A percentile compares a stretch with the other conserved stretches of the same genome.
Conservation (phyloP, 2,113 vertebrate genomes). For the Abramis brama region DNA sequence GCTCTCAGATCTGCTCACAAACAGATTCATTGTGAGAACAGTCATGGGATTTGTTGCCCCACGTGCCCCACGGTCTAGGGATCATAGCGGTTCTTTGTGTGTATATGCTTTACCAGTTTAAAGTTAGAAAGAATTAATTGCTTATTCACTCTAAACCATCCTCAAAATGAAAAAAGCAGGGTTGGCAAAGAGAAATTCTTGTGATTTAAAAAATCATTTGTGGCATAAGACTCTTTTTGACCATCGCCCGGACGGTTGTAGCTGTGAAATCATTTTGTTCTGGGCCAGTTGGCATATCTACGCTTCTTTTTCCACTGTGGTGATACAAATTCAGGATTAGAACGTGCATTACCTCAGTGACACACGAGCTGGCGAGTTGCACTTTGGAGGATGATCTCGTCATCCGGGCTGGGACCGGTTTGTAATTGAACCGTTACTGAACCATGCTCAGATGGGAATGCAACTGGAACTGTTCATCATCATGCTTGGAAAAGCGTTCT, state of each 20-base stretch:
- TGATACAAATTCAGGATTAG: background rate
- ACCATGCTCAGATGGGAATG: too few relatives aligned
- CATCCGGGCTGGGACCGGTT: background rate
- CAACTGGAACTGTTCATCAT: too few relatives aligned
- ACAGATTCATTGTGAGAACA: background rate
- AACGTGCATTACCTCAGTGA: background rate
- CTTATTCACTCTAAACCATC: background rate
- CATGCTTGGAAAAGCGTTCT: too few relatives aligned
- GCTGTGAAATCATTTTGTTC: background rate
- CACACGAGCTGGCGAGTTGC: background rate
- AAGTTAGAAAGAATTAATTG: too few relatives aligned
- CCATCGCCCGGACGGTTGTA: background rate
- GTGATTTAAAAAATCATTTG: too few relatives aligned
- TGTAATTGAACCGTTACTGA: too few relatives aligned
- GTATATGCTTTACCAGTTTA: background rate
- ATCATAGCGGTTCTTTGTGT: background rate
- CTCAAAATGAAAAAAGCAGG: background rate
- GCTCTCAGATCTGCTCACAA: background rate
- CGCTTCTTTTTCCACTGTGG: background rate
- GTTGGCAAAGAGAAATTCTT: background rate
- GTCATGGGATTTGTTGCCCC: slow-evolving; percentile 20
- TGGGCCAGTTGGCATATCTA: background rate
- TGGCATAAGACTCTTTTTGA: background rate
- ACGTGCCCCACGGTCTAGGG: background rate
- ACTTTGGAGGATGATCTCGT: background rate